Evolutionary conservation across 2,888 invertebrate genomes (phyloP), one percentile per base, ranked within the genome.

Genomic region (Oxycera nigricornis): DNA sequence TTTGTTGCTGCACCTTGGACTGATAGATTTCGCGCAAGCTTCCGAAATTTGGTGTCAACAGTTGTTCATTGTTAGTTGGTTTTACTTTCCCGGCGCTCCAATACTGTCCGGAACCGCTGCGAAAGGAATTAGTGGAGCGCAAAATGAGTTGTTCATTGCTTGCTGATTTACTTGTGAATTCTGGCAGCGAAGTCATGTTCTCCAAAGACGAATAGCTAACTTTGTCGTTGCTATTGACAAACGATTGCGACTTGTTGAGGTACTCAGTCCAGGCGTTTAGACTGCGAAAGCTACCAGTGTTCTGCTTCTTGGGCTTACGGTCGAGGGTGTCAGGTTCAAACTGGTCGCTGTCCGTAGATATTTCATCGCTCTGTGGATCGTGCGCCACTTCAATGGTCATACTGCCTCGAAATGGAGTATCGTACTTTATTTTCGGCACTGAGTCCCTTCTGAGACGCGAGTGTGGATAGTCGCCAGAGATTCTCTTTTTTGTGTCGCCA

Each of bases 241-340:
- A 83, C 77, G 84, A 83, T 6, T 85, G 79, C 1, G 87, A 86
- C 76, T 86, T 84, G 74, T 85, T 86, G 52, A 89, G 80, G 0
- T 89, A 89, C 79, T 89, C 89, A 1, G 88, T 84, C 81, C 86
- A 89, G 17, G 87, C 87, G 70, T 82, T 84, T 86, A 50, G 87
- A 20, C 62, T 62, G 61, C 61, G 26, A 22, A 31, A 61, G 50
- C 62, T 73, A 3, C 50, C 31, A 2, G 55, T 83, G 77, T 87
- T 88, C 55, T 88, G 82, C 78, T 88, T 89, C 82, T 87, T 89
- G 55, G 92, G 90, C 81, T 94, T 94, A 28, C 94, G 87, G 80
- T 95, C 95, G 73, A 95, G 86, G 0, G 95, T 95, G 78, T 95
- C 94, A 0, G 94, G 94, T 82, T 95, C 95, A 80, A 94, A 95